Base-by-base conservation (phyloP, 2,797 vertebrate genomes). In the Pagetopsis macropterus region DNA sequence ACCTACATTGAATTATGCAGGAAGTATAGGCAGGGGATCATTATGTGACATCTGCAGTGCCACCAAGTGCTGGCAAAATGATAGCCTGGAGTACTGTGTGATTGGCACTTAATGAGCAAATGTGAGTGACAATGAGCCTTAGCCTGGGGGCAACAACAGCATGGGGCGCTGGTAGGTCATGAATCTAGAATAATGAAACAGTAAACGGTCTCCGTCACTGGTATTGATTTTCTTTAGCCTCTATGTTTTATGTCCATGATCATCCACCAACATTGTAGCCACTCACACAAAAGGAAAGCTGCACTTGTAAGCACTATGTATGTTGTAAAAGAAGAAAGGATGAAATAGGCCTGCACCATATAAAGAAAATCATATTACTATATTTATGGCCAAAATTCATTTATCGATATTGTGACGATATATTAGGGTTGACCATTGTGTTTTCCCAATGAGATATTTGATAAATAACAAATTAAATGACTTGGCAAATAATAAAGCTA, bases 61-160 rank as follows among this genome's bases (percentile, higher is more conserved):
- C 86, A 89, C 89, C 84, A 85, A 90, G 85, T 78, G 74, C 82
- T 85, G 81, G 88, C 76, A 86, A 88, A 93, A 91, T 92, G 83
- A 91, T 91, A 85, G 91, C 90, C 85, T 83, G 82, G 67, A 91
- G 91, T 91, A 87, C 79, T 80, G 73, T 85, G 81, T 87, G 91
- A 94, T 92, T 94, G 92, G 86, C 92, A 93, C 89, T 88, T 93
- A 94, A 94, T 93, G 93, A 93, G 93, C 86, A 85, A 92, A 91
- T 89, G 87, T 91, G 89, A 93, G 84, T 91, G 91, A 93, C 93
- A 93, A 84, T 89, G 91, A 91, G 88, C 83, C 75, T 83, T 86
- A 87, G 89, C 94, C 89, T 67, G 72, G 86, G 85, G 91, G 87
- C 67, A 79, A 79, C 82, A 87, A 80, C 89, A 89, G 86, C 88